Evolutionary conservation across 1,140 invertebrate species (phyloP).

Genomic region (Tigriopus japonicus): DNA sequence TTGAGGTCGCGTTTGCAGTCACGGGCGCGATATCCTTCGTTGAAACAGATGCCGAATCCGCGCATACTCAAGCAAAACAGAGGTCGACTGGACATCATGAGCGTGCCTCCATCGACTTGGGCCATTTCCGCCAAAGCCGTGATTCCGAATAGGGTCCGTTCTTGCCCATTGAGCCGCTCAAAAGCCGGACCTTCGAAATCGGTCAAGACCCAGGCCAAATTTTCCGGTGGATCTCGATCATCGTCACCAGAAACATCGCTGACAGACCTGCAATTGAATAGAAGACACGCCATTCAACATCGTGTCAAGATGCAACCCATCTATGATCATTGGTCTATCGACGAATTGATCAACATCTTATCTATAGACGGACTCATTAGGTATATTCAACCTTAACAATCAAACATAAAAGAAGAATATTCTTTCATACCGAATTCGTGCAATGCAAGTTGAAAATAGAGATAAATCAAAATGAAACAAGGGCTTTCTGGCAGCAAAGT

Average conservation of each 20-base stretch:
- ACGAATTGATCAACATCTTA: too few relatives aligned
- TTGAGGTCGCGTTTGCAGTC: constrained; percentile 6
- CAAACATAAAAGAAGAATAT: too few relatives aligned
- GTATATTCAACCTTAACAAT: too few relatives aligned
- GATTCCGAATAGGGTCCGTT: not conserved
- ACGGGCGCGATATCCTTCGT: not conserved
- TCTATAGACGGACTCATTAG: too few relatives aligned
- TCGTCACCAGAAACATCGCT: not conserved
- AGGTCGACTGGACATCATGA: not conserved
- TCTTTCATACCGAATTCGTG: too few relatives aligned
- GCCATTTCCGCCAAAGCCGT: not conserved
- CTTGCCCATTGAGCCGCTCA: not conserved
- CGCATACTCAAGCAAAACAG: not conserved
- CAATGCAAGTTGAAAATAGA: too few relatives aligned
- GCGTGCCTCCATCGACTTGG: not conserved
- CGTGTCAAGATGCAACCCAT: too few relatives aligned
- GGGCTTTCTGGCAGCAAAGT: too few relatives aligned
- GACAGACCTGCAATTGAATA: not conserved
- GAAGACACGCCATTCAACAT: too few relatives aligned
- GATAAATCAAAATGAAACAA: too few relatives aligned
- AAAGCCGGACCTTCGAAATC: constrained; percentile 3
- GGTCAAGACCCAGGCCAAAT: not conserved
- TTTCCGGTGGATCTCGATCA: too few relatives aligned
- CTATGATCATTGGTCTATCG: too few relatives aligned
- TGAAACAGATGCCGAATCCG: constrained; percentile 3